phyloP scores from a whole-genome alignment of 2,113 vertebrate species.

The Candoia aspera region DNA sequence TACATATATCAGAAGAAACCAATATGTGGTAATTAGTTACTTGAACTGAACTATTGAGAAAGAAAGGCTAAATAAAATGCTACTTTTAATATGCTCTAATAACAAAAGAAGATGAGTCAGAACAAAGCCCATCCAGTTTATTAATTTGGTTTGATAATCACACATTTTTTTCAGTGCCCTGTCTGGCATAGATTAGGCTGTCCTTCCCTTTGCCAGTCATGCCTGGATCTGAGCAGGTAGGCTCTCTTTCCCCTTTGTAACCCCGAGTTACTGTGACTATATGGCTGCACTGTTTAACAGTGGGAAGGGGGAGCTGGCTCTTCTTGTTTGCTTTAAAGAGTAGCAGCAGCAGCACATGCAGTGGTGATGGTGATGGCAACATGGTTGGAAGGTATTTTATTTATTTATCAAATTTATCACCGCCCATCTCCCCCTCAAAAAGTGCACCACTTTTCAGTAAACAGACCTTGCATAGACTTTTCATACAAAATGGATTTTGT shows the following conservation, averaged over 20 bases:
- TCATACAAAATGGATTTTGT: too few species aligned
- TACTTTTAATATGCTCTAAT: neutral
- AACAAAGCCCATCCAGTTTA: neutral
- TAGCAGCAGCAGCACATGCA: neutral
- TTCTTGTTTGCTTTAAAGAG: neutral
- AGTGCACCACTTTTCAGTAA: too few species aligned
- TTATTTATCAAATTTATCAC: too few species aligned
- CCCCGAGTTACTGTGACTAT: neutral
- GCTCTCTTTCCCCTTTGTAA: neutral
- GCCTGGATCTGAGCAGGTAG: neutral
- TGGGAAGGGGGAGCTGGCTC: neutral
- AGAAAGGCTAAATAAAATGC: neutral
- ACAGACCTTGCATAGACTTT: too few species aligned
- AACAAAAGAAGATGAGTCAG: neutral
- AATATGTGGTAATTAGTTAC: conserved; percentile 33
- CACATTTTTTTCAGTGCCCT: neutral
- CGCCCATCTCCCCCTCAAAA: too few species aligned
- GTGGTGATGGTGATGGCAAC: neutral
- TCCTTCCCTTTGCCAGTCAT: neutral
- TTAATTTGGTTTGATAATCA: neutral
- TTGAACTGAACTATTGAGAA: conserved; percentile 42
- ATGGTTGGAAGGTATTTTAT: too few species aligned
- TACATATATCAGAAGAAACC: conserved; percentile 9
- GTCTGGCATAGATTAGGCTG: neutral
- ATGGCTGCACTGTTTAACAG: neutral